Conservation (phyloP, 2,888 invertebrate genomes). For the Melieria picta region DNA sequence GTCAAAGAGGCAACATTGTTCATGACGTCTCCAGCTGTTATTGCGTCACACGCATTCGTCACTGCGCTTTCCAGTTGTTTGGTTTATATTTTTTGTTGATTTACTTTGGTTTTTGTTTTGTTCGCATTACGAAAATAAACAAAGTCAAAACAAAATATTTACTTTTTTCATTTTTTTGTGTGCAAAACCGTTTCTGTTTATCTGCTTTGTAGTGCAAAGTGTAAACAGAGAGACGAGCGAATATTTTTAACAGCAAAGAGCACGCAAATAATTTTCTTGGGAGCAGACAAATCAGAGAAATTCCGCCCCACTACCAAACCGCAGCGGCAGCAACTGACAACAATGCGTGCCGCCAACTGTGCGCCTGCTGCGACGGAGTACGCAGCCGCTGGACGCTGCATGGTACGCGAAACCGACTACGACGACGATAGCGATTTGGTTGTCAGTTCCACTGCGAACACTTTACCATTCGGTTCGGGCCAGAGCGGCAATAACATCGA, state of each 20-base stretch:
- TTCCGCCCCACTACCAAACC: background rate
- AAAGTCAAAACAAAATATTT: background rate
- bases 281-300: too few relatives aligned
- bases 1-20: too few relatives aligned
- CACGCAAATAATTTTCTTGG: background rate
- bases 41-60: too few relatives aligned
- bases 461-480: constrained; percentile 34
- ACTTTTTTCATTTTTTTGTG: background rate
- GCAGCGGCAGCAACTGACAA: background rate
- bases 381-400: constrained; percentile 7
- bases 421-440: constrained; percentile 20
- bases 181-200: background rate
- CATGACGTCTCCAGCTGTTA: too few relatives aligned
- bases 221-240: background rate
- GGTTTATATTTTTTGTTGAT: too few relatives aligned
- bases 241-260: background rate
- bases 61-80: too few relatives aligned
- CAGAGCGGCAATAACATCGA: constrained; percentile 19
- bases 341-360: constrained; percentile 13
- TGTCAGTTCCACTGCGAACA: constrained; percentile 38
- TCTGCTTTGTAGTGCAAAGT: background rate
- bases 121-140: background rate
- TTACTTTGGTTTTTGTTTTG: too few relatives aligned
- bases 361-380: background rate
- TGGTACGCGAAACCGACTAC: constrained; percentile 2